phyloP scores from a whole-genome alignment of 2,113 vertebrate species.

The Phrynosoma blainvillii region DNA sequence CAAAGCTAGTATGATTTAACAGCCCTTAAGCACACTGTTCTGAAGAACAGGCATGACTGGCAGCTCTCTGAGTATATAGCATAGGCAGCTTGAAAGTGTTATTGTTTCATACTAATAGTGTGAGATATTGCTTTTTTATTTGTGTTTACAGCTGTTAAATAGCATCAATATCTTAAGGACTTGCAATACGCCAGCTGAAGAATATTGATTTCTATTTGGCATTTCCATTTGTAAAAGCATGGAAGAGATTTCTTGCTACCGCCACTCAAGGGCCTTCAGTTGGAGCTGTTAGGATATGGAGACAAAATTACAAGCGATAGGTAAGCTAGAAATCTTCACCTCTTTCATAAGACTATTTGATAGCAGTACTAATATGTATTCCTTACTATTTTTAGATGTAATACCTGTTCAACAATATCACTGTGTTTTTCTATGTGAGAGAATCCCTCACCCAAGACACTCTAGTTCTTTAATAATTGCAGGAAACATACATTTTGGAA shows the following conservation, averaged over 20 bases:
- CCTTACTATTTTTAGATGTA: background rate
- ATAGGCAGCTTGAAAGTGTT: constrained; percentile 51
- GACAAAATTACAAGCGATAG: background rate
- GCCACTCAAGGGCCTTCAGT: constrained; percentile 31
- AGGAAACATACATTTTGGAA: background rate
- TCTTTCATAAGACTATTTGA: background rate
- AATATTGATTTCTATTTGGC: constrained; percentile 61
- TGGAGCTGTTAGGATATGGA: constrained; percentile 56
- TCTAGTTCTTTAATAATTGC: background rate
- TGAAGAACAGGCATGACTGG: constrained; percentile 45
- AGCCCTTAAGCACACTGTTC: constrained; percentile 29
- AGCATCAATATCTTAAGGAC: constrained; percentile 46
- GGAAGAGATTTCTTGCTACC: constrained; percentile 46
- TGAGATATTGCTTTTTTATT: constrained; percentile 51
- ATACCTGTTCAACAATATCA: background rate
- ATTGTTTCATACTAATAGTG: constrained; percentile 12
- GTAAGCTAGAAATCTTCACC: background rate
- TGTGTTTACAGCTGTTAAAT: constrained; percentile 57
- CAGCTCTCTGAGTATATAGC: constrained; percentile 42
- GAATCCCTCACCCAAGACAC: too few relatives aligned
- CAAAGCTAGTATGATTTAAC: constrained; percentile 6
- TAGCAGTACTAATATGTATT: background rate
- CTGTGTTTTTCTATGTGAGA: background rate
- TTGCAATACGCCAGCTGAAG: constrained; percentile 49
- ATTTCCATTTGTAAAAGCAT: constrained; percentile 44